Base-by-base conservation (phyloP, 1,140 invertebrate species). In the Lepidurus couesii region DNA sequence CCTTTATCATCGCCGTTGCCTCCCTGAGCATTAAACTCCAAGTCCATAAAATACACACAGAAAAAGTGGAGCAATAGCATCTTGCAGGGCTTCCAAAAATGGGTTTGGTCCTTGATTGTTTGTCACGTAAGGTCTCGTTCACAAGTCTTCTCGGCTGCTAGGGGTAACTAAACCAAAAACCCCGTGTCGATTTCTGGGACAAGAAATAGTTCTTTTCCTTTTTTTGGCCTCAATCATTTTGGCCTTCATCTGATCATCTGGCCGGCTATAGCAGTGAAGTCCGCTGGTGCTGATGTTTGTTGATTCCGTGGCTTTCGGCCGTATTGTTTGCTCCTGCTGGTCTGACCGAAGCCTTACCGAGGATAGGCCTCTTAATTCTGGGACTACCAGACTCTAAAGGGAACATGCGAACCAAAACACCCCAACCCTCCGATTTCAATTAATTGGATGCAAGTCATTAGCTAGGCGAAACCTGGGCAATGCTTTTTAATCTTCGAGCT, bases 371-470 rank as follows among this genome's bases (percentile, higher is more conserved):
- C 21, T 65, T 65, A 65, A 21, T 65, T 65, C 53, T 13, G 53
- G 13, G 53, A 10, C 10, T 47, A 16, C 53, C 0, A 21, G 6
- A 65, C 53, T 13, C 53, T 65, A 65, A 13, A 13, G 6, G 53
- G 53, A 4, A 7, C 34, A 34, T 10, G 53, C 21, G 13, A 21
- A 65, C 4, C 53, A 7, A 65, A 13, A 13, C 53, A 7, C 16
- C 21, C 8, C 8, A 7, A 13, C 53, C 13, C 21, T 1, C 53
- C 13, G 53, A 7, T 65, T 16, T 13, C 53, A 65, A 65, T 65
- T 65, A 65, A 65, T 65, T 47, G 16, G 53, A 65, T 65, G 53
- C 53, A 65, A 65, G 53, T 65, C 53, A 65, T 65, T 65, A 65
- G 53, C 53, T 65, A 9, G 9, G 53, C 21, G 53, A 65, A 65